These are phyloP conservation scores for Zootoca vivipara DNA, from an alignment of 2,113 vertebrate species.

Conservation along the genomic window DNA sequence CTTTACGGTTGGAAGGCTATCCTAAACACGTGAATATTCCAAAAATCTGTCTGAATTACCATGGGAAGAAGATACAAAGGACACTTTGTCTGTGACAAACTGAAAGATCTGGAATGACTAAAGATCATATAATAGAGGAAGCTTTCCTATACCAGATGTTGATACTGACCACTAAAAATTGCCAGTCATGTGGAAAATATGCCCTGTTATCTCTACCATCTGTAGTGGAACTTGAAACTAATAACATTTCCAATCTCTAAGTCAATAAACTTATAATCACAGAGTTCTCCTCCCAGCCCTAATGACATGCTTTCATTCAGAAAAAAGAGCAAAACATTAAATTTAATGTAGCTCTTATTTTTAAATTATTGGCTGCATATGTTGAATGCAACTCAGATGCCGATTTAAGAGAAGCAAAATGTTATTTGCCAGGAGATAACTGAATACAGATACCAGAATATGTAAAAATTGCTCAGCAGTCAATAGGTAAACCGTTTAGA, in stretches of 20 bases:
- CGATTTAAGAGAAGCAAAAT: not conserved
- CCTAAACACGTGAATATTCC: not conserved
- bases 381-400: not conserved
- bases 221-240: not conserved
- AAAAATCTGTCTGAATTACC: not conserved
- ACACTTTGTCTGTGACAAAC: not conserved
- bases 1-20: too few relatives aligned
- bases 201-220: not conserved
- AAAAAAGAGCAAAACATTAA: not conserved
- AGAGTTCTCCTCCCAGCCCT: not conserved
- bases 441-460: not conserved
- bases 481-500: not conserved
- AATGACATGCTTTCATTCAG: not conserved
- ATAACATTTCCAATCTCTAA: not conserved
- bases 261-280: not conserved
- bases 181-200: not conserved
- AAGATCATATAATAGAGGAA: not conserved
- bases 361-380: not conserved
- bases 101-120: not conserved
- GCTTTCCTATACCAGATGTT: not conserved
- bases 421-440: not conserved
- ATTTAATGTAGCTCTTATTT: conserved; percentile 4
- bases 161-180: not conserved
- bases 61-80: not conserved
- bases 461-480: not conserved